phyloP scores from a whole-genome alignment of 2,797 vertebrate genomes.

The Takifugu rubripes region DNA sequence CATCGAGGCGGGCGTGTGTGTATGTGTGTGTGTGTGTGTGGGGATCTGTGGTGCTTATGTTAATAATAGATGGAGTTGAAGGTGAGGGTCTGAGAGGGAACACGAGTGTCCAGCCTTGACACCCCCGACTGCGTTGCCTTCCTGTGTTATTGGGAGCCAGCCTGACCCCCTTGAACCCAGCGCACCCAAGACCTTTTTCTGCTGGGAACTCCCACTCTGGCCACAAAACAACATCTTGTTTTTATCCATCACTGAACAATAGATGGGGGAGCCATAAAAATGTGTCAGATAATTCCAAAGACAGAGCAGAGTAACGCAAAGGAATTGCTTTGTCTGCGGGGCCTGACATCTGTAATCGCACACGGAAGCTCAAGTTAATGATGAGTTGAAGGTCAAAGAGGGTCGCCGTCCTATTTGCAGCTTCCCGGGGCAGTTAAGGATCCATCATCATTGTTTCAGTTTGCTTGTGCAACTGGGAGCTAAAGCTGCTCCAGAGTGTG shows the following conservation, averaged over 20 bases:
- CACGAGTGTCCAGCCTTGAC: slow-evolving; percentile 65
- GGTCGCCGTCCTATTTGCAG: slow-evolving; percentile 43
- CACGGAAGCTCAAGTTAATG: slow-evolving; percentile 63
- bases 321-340: slow-evolving; percentile 42
- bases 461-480: too few relatives aligned
- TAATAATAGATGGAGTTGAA: slow-evolving; percentile 67
- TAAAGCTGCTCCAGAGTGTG: background rate
- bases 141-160: slow-evolving; percentile 73
- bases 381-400: slow-evolving; percentile 59
- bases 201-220: slow-evolving; percentile 67
- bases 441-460: background rate
- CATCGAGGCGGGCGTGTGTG: background rate
- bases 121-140: slow-evolving; percentile 54
- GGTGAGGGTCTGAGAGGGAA: slow-evolving; percentile 59
- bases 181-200: slow-evolving; percentile 56
- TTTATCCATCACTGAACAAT: slow-evolving; percentile 77
- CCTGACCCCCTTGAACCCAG: slow-evolving; percentile 58
- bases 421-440: slow-evolving; percentile 52
- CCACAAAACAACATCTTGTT: slow-evolving; percentile 69
- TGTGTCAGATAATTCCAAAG: slow-evolving; percentile 55
- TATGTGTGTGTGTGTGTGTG: too few relatives aligned
- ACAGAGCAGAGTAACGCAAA: slow-evolving; percentile 38
- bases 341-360: slow-evolving; percentile 60
- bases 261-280: slow-evolving; percentile 63
- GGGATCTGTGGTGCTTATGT: slow-evolving; percentile 14